Conservation (phyloP, 2,888 invertebrate species). For the Sinopyrophorus schimmeli region DNA sequence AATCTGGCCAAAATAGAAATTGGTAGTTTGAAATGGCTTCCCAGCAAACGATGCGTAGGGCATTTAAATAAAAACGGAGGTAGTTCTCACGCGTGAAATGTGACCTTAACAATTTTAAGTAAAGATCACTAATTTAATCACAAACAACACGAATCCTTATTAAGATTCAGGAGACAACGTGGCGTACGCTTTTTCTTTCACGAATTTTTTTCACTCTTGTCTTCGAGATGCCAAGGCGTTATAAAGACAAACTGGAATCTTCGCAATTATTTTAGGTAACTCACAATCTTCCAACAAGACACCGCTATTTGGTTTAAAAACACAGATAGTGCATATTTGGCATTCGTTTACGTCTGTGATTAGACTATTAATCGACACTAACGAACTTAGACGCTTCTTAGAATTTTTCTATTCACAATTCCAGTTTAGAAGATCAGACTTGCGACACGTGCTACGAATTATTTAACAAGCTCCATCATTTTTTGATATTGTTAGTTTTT, state of each 20-base stretch:
- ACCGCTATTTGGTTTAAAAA: constrained; percentile 32
- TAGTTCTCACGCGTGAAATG: constrained; percentile 4
- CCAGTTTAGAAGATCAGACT: constrained; percentile 13
- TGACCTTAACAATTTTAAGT: neutral
- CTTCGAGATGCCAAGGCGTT: constrained; percentile 28
- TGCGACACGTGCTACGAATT: constrained; percentile 23
- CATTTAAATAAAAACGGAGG: constrained; percentile 1
- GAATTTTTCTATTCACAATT: constrained; percentile 23
- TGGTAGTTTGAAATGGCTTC: too few relatives aligned
- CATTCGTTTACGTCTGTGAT: constrained; percentile 29
- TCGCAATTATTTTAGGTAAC: constrained; percentile 30
- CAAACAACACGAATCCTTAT: constrained; percentile 8
- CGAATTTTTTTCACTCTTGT: constrained; percentile 21
- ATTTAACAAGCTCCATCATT: constrained; percentile 8
- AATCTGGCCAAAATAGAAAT: too few relatives aligned
- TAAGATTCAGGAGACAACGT: constrained; percentile 19
- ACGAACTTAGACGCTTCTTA: constrained; percentile 25
- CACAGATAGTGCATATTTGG: constrained; percentile 31
- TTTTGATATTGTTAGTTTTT: neutral
- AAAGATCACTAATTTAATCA: constrained; percentile 8
- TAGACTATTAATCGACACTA: constrained; percentile 28
- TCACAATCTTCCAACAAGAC: constrained; percentile 28
- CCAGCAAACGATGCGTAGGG: constrained; percentile 11
- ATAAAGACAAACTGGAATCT: constrained; percentile 30
- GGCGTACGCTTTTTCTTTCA: constrained; percentile 13